Base-by-base conservation (phyloP, 2,113 vertebrate genomes). In the Dinomys branickii region DNA sequence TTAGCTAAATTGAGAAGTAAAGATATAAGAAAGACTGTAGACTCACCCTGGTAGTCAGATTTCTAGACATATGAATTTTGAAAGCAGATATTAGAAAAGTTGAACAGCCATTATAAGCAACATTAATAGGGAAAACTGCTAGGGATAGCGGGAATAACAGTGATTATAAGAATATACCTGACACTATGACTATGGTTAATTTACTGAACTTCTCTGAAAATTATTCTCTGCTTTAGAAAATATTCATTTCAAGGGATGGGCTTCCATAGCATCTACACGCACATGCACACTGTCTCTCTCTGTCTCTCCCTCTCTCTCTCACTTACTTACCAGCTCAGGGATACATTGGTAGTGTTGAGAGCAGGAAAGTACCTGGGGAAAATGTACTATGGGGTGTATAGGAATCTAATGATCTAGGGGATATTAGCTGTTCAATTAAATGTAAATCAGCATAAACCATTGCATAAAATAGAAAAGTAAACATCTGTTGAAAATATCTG, bases 21-120 rank as follows among this genome's bases (percentile, higher is more conserved):
- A 83, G 94, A 86, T 75, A 65, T 52, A 83, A 93, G 80, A 71
- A 84, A 77, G 63, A 41, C 56, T 95, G 90, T 75, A 90, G 67
- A 26, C 6, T 88, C 35, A 58, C 52, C n/a, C 0, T 44, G 14
- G 44, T 28, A 94, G 82, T 35, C 33, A 41, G 56, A 38, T 92
- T 92, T 94, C 84, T 30, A n/a, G 78, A 65, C 28, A 35, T 12
- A 8, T 7, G 82, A 92, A 56, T 82, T 71, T 78, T 80, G 78
- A 44, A 82, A 35, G 65, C 47, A 33, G 24, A 6, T 22, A n/a
- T 73, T 94, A 47, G 24, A 78, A 44, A 78, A 50, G 14, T 78
- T 33, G 26, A 50, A 19, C 28, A 50, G 83, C 56, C 65, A 33
- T 52, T 58, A 41, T 50, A 33, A 93, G 44, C 63, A 28, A 13